Percentiles rank a stretch among this genome's conserved stretches.
phyloP scores from a whole-genome alignment of 2,888 invertebrate genomes.

The Drosophila prostipennis region DNA sequence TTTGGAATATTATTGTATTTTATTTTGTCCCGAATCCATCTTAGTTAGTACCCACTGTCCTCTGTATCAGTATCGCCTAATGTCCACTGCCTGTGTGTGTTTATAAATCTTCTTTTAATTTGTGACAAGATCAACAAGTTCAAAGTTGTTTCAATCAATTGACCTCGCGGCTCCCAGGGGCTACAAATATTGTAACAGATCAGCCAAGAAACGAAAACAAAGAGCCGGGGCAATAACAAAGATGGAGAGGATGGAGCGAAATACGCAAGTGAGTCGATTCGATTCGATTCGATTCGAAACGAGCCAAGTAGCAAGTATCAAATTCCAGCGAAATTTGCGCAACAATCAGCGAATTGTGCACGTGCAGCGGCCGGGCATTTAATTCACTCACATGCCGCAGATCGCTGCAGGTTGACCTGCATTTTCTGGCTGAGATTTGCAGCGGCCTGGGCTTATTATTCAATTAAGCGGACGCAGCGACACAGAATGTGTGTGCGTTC shows the following conservation, averaged over 20 bases:
- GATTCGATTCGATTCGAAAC: not conserved
- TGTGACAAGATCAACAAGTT: constrained; percentile 85
- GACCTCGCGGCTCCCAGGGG: constrained; percentile 82
- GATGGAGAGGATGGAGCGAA: constrained; percentile 1
- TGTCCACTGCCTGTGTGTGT: constrained; percentile 51
- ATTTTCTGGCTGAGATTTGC: constrained; percentile 68
- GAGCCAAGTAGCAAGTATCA: constrained; percentile 14
- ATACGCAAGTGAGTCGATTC: constrained; percentile 3
- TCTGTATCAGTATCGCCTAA: constrained; percentile 20
- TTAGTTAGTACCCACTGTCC: constrained; percentile 51
- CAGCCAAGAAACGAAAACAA: constrained; percentile 56
- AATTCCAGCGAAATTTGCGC: constrained; percentile 50
- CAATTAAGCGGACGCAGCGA: constrained; percentile 63
- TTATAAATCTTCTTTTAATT: constrained; percentile 84
- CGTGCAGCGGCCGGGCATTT: constrained; percentile 38
- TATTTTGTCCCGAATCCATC: not conserved
- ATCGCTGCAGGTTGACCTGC: constrained; percentile 68
- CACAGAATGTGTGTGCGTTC: constrained; percentile 26
- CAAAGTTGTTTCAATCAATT: constrained; percentile 84
- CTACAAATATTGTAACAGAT: constrained; percentile 80
- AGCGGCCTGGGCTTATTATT: constrained; percentile 71
- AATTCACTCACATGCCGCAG: constrained; percentile 44
- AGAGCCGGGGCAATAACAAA: constrained; percentile 9
- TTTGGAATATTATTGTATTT: no score
- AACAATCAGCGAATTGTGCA: constrained; percentile 44